A percentile compares a stretch with the other conserved stretches of the same genome.
phyloP scores from a whole-genome alignment of 2,113 vertebrate species.

The Anolis carolinensis region DNA sequence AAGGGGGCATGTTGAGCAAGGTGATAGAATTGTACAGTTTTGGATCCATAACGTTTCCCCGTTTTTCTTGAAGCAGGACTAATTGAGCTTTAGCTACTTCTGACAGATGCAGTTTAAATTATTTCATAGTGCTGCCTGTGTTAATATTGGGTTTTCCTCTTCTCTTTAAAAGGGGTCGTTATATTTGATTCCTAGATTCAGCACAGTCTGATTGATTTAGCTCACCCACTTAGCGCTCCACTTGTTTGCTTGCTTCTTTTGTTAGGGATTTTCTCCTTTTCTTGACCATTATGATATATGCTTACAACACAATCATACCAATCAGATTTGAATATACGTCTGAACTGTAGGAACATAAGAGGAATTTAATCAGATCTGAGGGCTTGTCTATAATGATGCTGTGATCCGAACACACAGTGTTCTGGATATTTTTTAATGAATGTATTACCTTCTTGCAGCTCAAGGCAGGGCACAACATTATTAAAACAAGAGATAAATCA shows the following conservation, averaged over 20 bases:
- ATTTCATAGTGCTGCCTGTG: background rate
- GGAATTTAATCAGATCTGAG: background rate
- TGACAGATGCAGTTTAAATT: slow-evolving; percentile 1
- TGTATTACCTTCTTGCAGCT: no score
- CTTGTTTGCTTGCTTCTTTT: background rate
- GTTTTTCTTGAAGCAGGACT: slow-evolving; percentile 4
- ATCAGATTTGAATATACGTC: background rate
- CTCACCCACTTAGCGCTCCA: background rate
- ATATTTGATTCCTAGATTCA: slow-evolving; percentile 1
- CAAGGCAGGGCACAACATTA: no score
- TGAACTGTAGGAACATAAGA: background rate
- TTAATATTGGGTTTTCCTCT: background rate
- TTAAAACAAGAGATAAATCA: no score
- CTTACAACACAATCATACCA: background rate
- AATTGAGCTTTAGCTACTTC: slow-evolving; percentile 2
- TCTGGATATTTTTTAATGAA: no score
- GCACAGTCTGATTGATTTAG: background rate
- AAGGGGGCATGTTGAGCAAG: background rate
- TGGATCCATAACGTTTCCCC: background rate
- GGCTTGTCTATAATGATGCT: background rate
- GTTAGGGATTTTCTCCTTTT: background rate
- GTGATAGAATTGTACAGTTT: slow-evolving; percentile 11
- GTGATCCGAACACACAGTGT: no score
- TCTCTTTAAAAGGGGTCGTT: background rate
- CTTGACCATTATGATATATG: background rate